Evolutionary conservation across 1,140 invertebrate genomes (phyloP).

Genomic region (Bombus sylvicola): DNA sequence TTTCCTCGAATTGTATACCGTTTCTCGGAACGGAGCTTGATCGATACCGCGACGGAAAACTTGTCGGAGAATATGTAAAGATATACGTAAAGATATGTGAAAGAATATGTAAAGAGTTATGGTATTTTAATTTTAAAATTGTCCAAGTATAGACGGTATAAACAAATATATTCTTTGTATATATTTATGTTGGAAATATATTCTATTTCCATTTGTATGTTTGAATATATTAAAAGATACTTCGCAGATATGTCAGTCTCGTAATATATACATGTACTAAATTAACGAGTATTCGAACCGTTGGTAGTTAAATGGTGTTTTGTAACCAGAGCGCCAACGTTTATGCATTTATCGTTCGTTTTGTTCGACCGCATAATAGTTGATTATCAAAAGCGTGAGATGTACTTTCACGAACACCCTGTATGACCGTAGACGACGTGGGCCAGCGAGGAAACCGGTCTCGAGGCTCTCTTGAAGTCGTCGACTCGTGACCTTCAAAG

Average conservation of each 20-base stretch:
- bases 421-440: constrained; percentile 68
- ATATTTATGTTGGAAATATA: too few relatives aligned
- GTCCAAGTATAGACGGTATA: too few relatives aligned
- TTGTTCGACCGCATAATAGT: background rate
- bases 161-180: too few relatives aligned
- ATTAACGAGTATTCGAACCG: background rate
- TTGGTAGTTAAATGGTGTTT: background rate
- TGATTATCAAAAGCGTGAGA: constrained; percentile 43
- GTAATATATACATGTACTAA: background rate
- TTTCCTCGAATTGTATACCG: background rate
- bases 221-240: background rate
- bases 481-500: constrained; percentile 82
- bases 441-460: constrained; percentile 78
- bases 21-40: constrained; percentile 53
- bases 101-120: too few relatives aligned
- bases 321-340: background rate
- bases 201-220: too few relatives aligned
- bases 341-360: background rate
- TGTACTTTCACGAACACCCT: constrained; percentile 63
- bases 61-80: constrained; percentile 33
- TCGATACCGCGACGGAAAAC: constrained; percentile 33
- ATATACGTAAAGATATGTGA: too few relatives aligned
- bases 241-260: background rate
- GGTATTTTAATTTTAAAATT: too few relatives aligned
- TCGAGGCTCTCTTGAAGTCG: constrained; percentile 72